Percentiles rank a stretch among this genome's conserved stretches.
phyloP scores from a whole-genome alignment of 2,797 vertebrate species.

The Menidia menidia region DNA sequence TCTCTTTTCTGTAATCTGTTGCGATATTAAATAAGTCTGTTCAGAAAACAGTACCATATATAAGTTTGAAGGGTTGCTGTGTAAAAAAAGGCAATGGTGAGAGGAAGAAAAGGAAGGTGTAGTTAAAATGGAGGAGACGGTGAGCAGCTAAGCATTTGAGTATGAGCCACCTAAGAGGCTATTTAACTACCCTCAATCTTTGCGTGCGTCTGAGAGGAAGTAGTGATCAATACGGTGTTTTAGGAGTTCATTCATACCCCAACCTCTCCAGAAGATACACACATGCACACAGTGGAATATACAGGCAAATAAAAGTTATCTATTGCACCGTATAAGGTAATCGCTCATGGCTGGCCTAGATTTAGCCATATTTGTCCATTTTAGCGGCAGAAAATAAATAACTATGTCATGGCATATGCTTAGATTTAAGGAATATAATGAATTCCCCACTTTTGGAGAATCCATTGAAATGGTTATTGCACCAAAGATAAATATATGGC shows the following conservation, averaged over 20 bases:
- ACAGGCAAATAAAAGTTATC: conserved; percentile 50
- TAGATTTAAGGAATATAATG: conserved; percentile 31
- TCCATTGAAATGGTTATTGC: conserved; percentile 42
- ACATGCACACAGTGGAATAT: conserved; percentile 30
- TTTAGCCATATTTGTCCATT: conserved; percentile 51
- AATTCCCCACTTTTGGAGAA: conserved; percentile 4
- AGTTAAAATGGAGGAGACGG: conserved; percentile 19
- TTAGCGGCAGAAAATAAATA: conserved; percentile 40
- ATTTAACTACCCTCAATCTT: conserved; percentile 70
- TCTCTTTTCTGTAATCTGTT: conserved; percentile 6
- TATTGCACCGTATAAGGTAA: conserved; percentile 30
- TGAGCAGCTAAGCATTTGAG: conserved; percentile 52
- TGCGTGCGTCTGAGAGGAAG: conserved; percentile 59
- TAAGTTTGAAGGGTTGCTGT: conserved; percentile 11
- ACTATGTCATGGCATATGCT: conserved; percentile 34
- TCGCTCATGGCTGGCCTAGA: conserved; percentile 45
- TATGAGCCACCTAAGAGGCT: conserved; percentile 63
- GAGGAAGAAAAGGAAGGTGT: conserved; percentile 11
- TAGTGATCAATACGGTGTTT: conserved; percentile 78
- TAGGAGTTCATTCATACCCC: conserved; percentile 71
- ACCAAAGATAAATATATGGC: conserved; percentile 29
- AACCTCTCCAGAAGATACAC: conserved; percentile 49
- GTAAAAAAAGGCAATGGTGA: conserved; percentile 28
- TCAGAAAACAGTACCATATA: conserved; percentile 2
- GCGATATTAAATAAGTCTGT: conserved; percentile 28